These are phyloP conservation scores for Drosophila leonis DNA, from an alignment of 2,888 invertebrate species.

Conservation along the genomic window DNA sequence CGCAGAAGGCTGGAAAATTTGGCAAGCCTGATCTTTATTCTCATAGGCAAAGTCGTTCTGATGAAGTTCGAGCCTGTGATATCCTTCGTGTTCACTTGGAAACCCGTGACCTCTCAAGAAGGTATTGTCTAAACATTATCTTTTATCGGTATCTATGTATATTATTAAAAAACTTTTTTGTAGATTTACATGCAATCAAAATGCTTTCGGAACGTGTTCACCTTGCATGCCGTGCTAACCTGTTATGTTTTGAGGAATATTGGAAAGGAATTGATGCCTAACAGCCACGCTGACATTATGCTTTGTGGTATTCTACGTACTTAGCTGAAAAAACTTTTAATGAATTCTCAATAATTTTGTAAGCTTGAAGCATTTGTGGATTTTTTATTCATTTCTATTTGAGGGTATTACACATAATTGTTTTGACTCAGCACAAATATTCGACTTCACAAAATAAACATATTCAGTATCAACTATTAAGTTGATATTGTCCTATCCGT, in stretches of 20 bases:
- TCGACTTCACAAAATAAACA: background rate
- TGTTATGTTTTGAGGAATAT: slow-evolving; percentile 12
- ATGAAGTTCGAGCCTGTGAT: slow-evolving; percentile 71
- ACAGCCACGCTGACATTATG: background rate
- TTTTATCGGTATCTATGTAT: background rate
- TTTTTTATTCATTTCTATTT: background rate
- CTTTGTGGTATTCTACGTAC: background rate
- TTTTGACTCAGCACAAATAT: background rate
- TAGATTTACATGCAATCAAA: slow-evolving; percentile 18
- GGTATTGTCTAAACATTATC: slow-evolving; percentile 28
- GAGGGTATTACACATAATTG: background rate
- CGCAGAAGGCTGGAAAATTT: slow-evolving; percentile 5
- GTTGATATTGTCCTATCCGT: background rate
- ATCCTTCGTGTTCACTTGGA: slow-evolving; percentile 76
- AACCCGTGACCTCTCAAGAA: slow-evolving; percentile 58
- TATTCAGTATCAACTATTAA: background rate
- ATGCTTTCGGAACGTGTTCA: background rate
- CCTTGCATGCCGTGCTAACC: slow-evolving; percentile 32
- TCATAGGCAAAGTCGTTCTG: slow-evolving; percentile 50
- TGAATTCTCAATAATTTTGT: background rate
- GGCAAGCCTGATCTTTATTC: background rate
- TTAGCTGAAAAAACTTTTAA: background rate
- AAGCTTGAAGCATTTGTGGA: background rate
- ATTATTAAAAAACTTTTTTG: background rate
- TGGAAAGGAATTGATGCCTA: background rate